Percentiles rank a stretch among this genome's conserved stretches.
Evolutionary conservation across 2,113 vertebrate species (phyloP).

Genomic region (Astatotilapia flaviijosephi): DNA sequence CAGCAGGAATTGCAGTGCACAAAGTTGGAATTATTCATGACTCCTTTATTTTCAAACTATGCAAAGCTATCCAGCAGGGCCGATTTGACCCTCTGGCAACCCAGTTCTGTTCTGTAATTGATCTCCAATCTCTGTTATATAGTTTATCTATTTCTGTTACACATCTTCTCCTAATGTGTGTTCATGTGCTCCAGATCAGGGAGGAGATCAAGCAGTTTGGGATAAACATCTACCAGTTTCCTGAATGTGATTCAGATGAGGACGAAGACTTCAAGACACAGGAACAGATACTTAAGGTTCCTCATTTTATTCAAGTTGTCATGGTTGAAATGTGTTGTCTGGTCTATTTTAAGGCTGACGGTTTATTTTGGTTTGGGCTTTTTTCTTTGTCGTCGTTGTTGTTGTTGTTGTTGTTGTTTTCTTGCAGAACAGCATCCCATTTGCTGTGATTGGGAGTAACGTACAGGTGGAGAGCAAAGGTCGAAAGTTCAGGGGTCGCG

Average conservation of each 20-base stretch:
- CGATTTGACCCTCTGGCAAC: not conserved
- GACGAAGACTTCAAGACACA: constrained; percentile 61
- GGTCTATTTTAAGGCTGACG: not conserved
- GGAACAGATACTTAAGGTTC: constrained; percentile 66
- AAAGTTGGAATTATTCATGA: not conserved
- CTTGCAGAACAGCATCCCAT: constrained; percentile 68
- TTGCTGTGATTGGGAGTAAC: constrained; percentile 73
- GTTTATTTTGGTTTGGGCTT: not conserved
- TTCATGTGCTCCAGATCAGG: constrained; percentile 48
- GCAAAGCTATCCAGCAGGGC: not conserved
- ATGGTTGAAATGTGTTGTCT: not conserved
- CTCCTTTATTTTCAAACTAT: not conserved
- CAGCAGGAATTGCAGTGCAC: not conserved
- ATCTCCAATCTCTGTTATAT: not conserved
- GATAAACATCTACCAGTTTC: constrained; percentile 73
- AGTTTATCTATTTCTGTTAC: not conserved
- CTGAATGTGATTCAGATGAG: constrained; percentile 67
- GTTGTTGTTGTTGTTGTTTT: not conserved
- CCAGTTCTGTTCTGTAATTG: not conserved
- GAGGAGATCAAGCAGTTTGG: constrained; percentile 63
- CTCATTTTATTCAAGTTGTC: not conserved
- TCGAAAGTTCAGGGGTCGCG: constrained; percentile 59
- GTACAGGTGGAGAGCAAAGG: constrained; percentile 66
- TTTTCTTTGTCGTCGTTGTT: not conserved
- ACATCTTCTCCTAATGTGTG: not conserved